These are phyloP conservation scores for Drosophila ogumai DNA, from an alignment of 1,140 invertebrate genomes.

Conservation along the genomic window DNA sequence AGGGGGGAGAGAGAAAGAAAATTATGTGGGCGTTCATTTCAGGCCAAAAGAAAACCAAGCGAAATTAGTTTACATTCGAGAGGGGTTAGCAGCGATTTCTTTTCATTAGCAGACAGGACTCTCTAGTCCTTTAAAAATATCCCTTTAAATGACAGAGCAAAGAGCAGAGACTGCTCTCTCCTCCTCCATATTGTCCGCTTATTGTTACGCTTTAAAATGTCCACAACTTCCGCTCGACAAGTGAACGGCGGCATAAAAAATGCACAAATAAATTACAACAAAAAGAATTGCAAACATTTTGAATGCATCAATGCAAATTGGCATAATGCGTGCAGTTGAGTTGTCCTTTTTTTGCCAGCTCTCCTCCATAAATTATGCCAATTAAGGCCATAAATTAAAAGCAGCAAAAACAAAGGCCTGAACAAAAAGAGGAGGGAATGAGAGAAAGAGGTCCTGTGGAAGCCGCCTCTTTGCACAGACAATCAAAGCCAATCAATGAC, in stretches of 20 bases:
- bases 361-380: constrained; percentile 70
- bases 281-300: constrained; percentile 42
- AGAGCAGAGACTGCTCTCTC: neutral
- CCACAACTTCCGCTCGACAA: constrained; percentile 49
- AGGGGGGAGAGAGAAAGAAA: constrained; percentile 4
- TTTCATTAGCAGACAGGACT: constrained; percentile 32
- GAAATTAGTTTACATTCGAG: constrained; percentile 43
- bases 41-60: constrained; percentile 50
- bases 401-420: constrained; percentile 39
- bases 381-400: constrained; percentile 75
- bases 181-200: constrained; percentile 31
- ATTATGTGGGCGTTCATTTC: constrained; percentile 54
- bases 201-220: constrained; percentile 53
- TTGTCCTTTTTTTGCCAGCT: constrained; percentile 9
- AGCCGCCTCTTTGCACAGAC: constrained; percentile 45
- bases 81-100: constrained; percentile 39
- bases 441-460: neutral
- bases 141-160: neutral
- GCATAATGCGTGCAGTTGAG: constrained; percentile 56
- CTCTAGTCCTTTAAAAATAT: constrained; percentile 17
- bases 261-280: constrained; percentile 43
- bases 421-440: constrained; percentile 6
- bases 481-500: constrained; percentile 77
- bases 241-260: constrained; percentile 20
- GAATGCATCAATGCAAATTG: constrained; percentile 66